These are phyloP conservation scores for Chelonus formosanus DNA, from an alignment of 2,888 invertebrate species.

Conservation along the genomic window DNA sequence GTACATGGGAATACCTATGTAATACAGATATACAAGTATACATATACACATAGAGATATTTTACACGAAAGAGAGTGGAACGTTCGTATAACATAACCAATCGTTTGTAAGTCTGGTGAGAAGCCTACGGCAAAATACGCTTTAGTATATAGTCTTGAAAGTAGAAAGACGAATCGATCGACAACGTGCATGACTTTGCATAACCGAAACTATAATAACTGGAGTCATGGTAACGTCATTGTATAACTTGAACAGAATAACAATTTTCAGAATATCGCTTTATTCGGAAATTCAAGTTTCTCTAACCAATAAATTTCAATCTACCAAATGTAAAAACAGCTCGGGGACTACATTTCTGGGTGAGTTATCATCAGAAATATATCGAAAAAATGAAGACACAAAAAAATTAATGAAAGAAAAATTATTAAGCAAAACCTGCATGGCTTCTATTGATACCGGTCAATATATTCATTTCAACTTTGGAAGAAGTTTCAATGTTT, in stretches of 20 bases:
- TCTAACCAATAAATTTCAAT: too few species aligned
- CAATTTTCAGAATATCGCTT: constrained; percentile 1
- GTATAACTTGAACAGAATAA: constrained; percentile 3
- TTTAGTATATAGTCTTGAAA: constrained; percentile 4
- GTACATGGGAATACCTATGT: neutral
- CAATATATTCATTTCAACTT: too few species aligned
- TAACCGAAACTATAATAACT: constrained; percentile 36
- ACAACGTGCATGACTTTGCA: constrained; percentile 37
- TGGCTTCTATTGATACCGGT: too few species aligned
- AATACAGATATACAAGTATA: neutral
- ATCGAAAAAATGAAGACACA: too few species aligned
- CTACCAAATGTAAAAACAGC: too few species aligned
- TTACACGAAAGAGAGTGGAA: constrained; percentile 6
- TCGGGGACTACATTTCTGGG: too few species aligned
- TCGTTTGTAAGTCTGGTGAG: constrained; percentile 19
- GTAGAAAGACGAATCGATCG: constrained; percentile 32
- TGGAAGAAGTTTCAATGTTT: too few species aligned
- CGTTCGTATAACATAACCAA: constrained; percentile 1
- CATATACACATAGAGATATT: neutral
- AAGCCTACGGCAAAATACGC: constrained; percentile 24
- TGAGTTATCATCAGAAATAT: too few species aligned
- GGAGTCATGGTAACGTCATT: constrained; percentile 14
- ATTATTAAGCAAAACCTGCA: too few species aligned
- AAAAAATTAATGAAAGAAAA: too few species aligned
- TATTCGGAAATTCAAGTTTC: too few species aligned